Evolutionary conservation across 2,113 vertebrate genomes (phyloP).

Genomic region (Capra hircus): DNA sequence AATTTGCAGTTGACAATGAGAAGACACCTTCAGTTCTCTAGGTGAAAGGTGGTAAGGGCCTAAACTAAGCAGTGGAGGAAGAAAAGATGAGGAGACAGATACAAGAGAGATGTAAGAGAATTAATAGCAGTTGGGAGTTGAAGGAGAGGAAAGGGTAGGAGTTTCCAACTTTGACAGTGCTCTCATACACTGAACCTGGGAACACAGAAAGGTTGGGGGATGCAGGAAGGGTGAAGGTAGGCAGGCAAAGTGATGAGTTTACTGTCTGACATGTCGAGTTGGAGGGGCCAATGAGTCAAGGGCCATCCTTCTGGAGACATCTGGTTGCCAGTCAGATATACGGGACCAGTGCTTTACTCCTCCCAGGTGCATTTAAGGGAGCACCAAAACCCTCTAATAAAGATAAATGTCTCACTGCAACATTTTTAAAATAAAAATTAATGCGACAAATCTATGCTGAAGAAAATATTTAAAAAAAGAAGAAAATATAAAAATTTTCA

Average conservation of each 20-base stretch:
- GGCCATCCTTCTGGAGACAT: not conserved
- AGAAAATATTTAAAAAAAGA: not conserved
- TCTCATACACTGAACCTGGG: not conserved
- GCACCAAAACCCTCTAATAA: not conserved
- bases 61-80: not conserved
- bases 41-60: not conserved
- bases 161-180: not conserved
- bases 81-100: not conserved
- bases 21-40: not conserved
- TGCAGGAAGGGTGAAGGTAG: not conserved
- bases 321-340: not conserved
- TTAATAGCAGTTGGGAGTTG: not conserved
- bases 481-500: not conserved
- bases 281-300: not conserved
- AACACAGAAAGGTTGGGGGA: fast-evolving
- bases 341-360: not conserved
- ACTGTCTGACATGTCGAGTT: not conserved
- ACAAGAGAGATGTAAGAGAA: not conserved
- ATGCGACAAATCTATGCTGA: not conserved
- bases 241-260: not conserved
- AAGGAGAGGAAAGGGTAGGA: not conserved
- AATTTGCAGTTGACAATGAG: not conserved
- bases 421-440: not conserved
- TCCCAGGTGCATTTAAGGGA: not conserved
- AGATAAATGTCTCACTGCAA: not conserved